Conservation (phyloP, 1,140 invertebrate genomes). For the Platorchestia sp. region DNA sequence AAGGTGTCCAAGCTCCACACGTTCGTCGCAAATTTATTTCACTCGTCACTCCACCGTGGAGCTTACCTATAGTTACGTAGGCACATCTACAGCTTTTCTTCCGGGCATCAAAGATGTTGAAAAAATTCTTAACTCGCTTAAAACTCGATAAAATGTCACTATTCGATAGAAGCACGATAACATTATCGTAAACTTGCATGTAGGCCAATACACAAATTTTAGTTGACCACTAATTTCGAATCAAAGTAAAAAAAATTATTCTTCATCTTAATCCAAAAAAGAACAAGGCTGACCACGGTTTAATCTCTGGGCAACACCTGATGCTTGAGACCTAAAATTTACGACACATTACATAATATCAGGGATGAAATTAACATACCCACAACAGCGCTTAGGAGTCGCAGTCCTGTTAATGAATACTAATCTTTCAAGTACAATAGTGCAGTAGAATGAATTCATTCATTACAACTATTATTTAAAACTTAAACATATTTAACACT, state of each 20-base stretch:
- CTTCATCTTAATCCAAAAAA: background rate
- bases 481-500: background rate
- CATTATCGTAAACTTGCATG: background rate
- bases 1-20: background rate
- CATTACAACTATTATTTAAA: background rate
- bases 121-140: too few species aligned
- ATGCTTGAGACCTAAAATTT: too few species aligned
- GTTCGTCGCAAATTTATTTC: too few species aligned
- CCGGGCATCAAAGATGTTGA: too few species aligned
- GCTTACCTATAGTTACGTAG: too few species aligned
- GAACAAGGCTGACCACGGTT: background rate
- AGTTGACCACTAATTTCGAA: background rate
- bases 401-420: background rate
- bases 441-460: background rate
- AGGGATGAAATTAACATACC: too few species aligned
- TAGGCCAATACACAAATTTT: background rate
- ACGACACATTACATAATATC: too few species aligned
- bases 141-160: too few species aligned
- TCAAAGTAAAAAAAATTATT: background rate
- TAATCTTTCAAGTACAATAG: background rate
- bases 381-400: background rate
- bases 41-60: too few species aligned
- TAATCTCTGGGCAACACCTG: too few species aligned
- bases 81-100: too few species aligned
- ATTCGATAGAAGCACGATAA: background rate